A percentile compares a stretch with the other conserved stretches of the same genome.
These are phyloP conservation scores for Poeciliopsis presidionis DNA, from an alignment of 2,797 vertebrate genomes.

Conservation along the genomic window DNA sequence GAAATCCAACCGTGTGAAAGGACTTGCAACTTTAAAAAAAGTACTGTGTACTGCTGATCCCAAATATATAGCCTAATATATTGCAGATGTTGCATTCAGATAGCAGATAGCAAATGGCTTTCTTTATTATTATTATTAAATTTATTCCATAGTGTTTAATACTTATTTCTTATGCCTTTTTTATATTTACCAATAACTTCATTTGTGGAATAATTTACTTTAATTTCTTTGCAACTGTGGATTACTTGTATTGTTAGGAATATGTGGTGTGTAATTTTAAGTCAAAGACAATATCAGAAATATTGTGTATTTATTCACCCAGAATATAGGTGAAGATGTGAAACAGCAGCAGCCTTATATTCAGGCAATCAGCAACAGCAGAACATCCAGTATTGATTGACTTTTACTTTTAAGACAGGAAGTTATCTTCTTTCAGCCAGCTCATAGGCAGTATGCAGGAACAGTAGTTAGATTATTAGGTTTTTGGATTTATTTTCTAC, in stretches of 20 bases:
- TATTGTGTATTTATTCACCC: neutral
- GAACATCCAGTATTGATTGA: neutral
- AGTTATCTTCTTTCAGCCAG: neutral
- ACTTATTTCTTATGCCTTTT: neutral
- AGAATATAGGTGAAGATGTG: neutral
- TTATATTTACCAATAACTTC: neutral
- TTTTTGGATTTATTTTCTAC: neutral
- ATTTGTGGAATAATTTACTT: neutral
- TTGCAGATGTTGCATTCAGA: too few species aligned
- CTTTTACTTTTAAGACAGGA: neutral
- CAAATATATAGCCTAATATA: too few species aligned
- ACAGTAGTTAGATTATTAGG: neutral
- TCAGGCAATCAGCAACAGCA: neutral
- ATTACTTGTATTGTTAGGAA: neutral
- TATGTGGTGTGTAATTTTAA: neutral
- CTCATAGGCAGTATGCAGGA: neutral
- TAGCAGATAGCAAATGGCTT: neutral
- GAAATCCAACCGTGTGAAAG: too few species aligned
- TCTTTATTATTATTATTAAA: neutral
- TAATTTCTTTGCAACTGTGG: neutral
- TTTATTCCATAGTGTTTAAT: neutral
- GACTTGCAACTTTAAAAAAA: too few species aligned
- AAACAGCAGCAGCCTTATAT: neutral
- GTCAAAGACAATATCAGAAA: neutral
- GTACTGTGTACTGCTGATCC: too few species aligned